A percentile compares a stretch with the other conserved stretches of the same genome.
These are phyloP conservation scores for Cercopithecus mitis DNA, from an alignment of 2,797 vertebrate genomes.

Conservation along the genomic window DNA sequence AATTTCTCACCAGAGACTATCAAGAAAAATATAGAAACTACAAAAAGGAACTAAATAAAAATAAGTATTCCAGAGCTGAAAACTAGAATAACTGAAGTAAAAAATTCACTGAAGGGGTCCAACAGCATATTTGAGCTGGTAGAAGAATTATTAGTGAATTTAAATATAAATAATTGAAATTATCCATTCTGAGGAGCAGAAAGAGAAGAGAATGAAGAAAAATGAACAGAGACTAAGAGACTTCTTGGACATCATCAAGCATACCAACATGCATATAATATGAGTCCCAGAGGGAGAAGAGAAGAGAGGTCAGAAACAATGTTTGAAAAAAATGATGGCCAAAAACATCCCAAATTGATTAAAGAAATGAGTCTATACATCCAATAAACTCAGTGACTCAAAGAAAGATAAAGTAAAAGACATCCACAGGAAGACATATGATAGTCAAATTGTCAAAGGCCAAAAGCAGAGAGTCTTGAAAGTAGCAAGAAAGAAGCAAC, in stretches of 20 bases:
- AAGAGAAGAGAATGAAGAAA: background rate
- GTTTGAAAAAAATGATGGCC: background rate
- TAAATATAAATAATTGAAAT: background rate
- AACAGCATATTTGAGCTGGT: background rate
- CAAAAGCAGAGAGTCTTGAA: background rate
- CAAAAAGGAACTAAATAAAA: background rate
- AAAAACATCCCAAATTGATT: background rate
- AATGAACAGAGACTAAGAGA: background rate
- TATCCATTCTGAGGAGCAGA: background rate
- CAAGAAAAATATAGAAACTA: background rate
- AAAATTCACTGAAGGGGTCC: background rate
- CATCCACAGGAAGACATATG: background rate
- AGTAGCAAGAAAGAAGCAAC: background rate
- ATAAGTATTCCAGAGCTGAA: background rate
- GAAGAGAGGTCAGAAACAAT: background rate
- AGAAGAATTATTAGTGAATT: background rate
- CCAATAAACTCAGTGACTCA: background rate
- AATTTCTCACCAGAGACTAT: background rate
- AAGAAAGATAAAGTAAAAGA: background rate
- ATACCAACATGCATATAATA: background rate
- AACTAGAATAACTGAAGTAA: background rate
- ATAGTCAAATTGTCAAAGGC: background rate
- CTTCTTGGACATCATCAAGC: background rate
- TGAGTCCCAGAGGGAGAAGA: background rate
- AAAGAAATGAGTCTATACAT: background rate